Percentiles rank a stretch among this genome's conserved stretches.
These are phyloP conservation scores for Mormyrops boulengeri DNA, from an alignment of 2,797 vertebrate species.

Conservation along the genomic window DNA sequence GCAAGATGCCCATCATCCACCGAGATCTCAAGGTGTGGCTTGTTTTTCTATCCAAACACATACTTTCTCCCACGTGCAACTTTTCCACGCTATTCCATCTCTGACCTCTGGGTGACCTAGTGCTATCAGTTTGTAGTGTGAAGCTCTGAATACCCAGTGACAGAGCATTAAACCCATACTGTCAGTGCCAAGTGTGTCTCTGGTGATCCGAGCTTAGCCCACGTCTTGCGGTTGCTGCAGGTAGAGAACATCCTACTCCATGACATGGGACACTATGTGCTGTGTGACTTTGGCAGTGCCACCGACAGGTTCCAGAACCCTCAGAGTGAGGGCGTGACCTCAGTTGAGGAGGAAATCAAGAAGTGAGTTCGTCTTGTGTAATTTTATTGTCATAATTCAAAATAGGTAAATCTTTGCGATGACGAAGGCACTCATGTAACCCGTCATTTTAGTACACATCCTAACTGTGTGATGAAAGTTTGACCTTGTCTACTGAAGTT, in stretches of 20 bases:
- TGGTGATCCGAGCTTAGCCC: background rate
- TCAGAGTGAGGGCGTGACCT: constrained; percentile 81
- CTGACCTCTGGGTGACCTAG: background rate
- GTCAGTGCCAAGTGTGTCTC: background rate
- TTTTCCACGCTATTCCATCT: background rate
- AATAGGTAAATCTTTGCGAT: background rate
- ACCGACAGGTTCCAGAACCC: constrained; percentile 95
- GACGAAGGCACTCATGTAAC: background rate
- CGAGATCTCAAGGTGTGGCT: constrained; percentile 85
- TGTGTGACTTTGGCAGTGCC: constrained; percentile 96
- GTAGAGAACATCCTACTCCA: constrained; percentile 97
- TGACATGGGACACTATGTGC: constrained; percentile 91
- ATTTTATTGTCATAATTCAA: background rate
- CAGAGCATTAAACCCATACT: background rate
- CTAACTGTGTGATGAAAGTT: background rate
- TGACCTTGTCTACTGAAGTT: background rate
- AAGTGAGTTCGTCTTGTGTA: constrained; percentile 67
- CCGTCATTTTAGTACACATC: background rate
- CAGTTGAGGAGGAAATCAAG: constrained; percentile 95
- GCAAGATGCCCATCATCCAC: constrained; percentile 87
- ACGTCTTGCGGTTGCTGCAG: constrained; percentile 49
- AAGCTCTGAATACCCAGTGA: background rate
- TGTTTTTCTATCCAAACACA: background rate
- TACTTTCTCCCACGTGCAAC: background rate
- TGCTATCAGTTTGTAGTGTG: background rate